Evolutionary conservation across 2,113 vertebrate genomes (phyloP).

Genomic region (Bungarus multicinctus): DNA sequence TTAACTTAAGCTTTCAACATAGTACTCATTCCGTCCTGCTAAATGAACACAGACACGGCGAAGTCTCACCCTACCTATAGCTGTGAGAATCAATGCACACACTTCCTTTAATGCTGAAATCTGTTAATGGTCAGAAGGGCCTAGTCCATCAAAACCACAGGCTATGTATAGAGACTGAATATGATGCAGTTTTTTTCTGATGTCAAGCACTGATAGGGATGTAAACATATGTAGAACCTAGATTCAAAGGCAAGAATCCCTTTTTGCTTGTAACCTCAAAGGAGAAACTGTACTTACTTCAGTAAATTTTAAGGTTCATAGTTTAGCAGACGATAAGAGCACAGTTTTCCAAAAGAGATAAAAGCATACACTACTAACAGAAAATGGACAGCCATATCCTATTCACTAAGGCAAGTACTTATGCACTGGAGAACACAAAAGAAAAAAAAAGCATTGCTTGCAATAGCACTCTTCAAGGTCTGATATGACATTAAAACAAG

Average conservation of each 20-base stretch:
- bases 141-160: background rate
- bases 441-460: background rate
- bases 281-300: background rate
- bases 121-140: background rate
- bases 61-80: background rate
- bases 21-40: background rate
- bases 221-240: background rate
- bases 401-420: background rate
- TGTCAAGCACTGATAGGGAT: background rate
- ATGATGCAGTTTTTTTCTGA: background rate
- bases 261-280: background rate
- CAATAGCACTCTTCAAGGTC: background rate
- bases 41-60: background rate
- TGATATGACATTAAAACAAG: constrained; percentile 2
- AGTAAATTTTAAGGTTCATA: background rate
- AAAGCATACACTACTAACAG: background rate
- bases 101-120: background rate
- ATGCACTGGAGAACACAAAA: background rate
- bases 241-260: background rate
- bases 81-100: background rate
- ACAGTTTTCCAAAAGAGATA: background rate
- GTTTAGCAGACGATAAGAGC: background rate
- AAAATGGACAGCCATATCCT: background rate
- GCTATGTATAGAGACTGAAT: background rate
- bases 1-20: background rate